phyloP scores from a whole-genome alignment of 1,140 invertebrate species.

The Calephelis nemesis region DNA sequence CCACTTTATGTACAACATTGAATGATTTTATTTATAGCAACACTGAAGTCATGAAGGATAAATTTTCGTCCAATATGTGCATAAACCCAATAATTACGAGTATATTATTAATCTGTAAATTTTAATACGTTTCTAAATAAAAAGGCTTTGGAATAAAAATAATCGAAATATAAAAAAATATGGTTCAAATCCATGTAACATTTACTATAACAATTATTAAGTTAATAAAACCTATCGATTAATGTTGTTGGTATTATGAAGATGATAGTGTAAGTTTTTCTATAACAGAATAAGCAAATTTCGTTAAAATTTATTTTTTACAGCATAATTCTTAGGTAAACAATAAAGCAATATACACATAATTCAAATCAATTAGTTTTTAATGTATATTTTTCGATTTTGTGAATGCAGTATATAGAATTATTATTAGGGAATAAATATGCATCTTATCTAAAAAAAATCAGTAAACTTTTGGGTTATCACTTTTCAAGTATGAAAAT shows the following conservation, averaged over 20 bases:
- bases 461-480: too few species aligned
- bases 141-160: too few species aligned
- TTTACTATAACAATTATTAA: not conserved
- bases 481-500: too few species aligned
- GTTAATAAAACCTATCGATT: not conserved
- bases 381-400: slow-evolving; percentile 14
- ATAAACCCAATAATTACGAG: too few species aligned
- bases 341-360: slow-evolving; percentile 42
- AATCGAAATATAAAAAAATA: too few species aligned
- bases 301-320: slow-evolving; percentile 34
- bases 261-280: slow-evolving; percentile 23
- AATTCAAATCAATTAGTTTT: slow-evolving; percentile 29
- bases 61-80: too few species aligned
- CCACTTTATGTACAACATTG: too few species aligned
- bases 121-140: too few species aligned
- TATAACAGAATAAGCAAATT: slow-evolving; percentile 29
- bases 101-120: too few species aligned
- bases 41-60: too few species aligned
- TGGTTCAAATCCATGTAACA: not conserved
- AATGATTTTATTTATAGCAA: too few species aligned
- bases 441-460: not conserved
- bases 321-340: slow-evolving; percentile 42
- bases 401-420: not conserved
- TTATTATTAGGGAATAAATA: not conserved
- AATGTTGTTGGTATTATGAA: slow-evolving; percentile 1